Percentiles rank a stretch among this genome's conserved stretches.
phyloP scores from a whole-genome alignment of 2,888 invertebrate species.

The Hirudinaria manillensis region DNA sequence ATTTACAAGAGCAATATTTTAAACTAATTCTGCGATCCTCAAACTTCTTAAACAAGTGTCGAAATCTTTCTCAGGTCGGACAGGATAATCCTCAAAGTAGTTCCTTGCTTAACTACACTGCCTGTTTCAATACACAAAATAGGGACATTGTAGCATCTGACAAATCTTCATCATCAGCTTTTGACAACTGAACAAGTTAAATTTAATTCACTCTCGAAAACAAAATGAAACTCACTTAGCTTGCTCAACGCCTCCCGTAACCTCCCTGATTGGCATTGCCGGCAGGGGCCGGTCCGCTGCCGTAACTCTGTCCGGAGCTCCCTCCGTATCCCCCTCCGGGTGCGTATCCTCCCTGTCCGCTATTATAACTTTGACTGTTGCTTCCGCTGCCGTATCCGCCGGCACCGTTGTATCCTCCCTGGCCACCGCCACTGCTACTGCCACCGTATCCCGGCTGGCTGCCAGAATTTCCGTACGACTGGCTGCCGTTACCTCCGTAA shows the following conservation, averaged over 20 bases:
- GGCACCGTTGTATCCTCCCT: neutral
- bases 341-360: conserved; percentile 16
- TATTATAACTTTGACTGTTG: conserved; percentile 15
- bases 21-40: conserved; percentile 4
- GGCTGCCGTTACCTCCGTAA: conserved; percentile 3
- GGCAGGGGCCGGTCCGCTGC: neutral
- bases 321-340: neutral
- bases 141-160: neutral
- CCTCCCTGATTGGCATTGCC: conserved; percentile 10
- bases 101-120: conserved; percentile 11
- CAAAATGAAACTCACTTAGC: neutral
- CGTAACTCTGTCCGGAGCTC: neutral
- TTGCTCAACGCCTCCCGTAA: conserved; percentile 16
- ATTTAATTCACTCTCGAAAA: neutral
- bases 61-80: conserved; percentile 13
- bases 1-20: conserved; percentile 7
- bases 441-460: neutral
- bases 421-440: neutral
- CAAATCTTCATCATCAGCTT: neutral
- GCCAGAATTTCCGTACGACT: neutral
- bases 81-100: conserved; percentile 16
- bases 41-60: conserved; percentile 9
- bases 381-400: conserved; percentile 7
- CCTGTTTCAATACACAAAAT: conserved; percentile 15
- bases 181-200: neutral